Conservation (phyloP, 2,888 invertebrate species). For the Pachycephus smyrnensis region DNA sequence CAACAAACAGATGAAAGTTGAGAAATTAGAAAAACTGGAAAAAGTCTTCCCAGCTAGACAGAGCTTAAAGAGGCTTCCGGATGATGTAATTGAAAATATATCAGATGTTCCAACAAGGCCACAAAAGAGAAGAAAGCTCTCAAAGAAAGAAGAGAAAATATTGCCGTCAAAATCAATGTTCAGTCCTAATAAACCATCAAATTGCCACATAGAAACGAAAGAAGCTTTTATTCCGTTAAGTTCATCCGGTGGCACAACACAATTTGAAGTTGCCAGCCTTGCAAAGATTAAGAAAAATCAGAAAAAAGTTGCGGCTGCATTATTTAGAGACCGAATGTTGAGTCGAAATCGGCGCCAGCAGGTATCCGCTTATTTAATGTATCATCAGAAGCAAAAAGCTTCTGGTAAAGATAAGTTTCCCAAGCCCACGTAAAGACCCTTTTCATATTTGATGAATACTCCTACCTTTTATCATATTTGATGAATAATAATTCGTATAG, state of each 20-base stretch:
- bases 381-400: constrained; percentile 49
- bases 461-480: neutral
- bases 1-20: constrained; percentile 1
- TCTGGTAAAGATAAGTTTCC: constrained; percentile 23
- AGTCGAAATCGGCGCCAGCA: constrained; percentile 49
- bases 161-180: constrained; percentile 37
- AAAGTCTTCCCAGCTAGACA: neutral
- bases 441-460: neutral
- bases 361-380: constrained; percentile 45
- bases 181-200: constrained; percentile 11
- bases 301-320: constrained; percentile 33
- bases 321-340: constrained; percentile 52
- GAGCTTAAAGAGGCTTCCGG: constrained; percentile 47
- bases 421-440: neutral
- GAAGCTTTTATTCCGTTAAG: constrained; percentile 38
- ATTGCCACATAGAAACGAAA: constrained; percentile 21
- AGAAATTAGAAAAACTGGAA: neutral
- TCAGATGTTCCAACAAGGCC: constrained; percentile 34
- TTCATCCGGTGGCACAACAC: constrained; percentile 49
- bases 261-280: constrained; percentile 50
- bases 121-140: constrained; percentile 32
- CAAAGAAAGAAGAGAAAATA: constrained; percentile 25
- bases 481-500: neutral
- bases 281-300: constrained; percentile 36
- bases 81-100: constrained; percentile 46